These are phyloP conservation scores for Pristis pectinata DNA, from an alignment of 2,797 vertebrate species.

Conservation along the genomic window DNA sequence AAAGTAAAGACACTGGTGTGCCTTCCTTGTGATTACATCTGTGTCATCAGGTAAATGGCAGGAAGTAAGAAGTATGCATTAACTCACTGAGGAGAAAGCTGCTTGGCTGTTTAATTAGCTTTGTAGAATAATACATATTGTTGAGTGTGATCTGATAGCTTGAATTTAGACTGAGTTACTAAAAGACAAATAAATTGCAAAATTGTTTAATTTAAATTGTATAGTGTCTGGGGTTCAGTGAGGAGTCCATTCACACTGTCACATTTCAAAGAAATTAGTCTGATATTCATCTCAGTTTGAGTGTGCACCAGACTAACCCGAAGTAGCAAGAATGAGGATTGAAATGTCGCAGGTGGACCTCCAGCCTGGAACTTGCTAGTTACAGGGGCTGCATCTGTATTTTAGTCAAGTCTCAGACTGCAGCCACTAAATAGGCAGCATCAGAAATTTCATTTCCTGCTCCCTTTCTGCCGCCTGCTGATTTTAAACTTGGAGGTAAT, in stretches of 20 bases:
- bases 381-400: not conserved
- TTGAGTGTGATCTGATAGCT: not conserved
- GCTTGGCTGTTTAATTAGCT: not conserved
- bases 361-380: not conserved
- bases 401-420: not conserved
- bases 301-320: not conserved
- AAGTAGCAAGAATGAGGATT: not conserved
- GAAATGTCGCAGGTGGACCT: not conserved
- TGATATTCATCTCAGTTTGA: not conserved
- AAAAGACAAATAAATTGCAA: not conserved
- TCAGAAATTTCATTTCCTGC: not conserved
- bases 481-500: constrained; percentile 3
- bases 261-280: not conserved
- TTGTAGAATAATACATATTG: not conserved
- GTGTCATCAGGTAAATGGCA: too few species aligned
- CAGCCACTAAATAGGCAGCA: not conserved
- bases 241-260: not conserved
- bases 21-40: too few species aligned
- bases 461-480: not conserved
- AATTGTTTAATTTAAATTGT: too few species aligned
- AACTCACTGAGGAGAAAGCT: not conserved
- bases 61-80: too few species aligned
- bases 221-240: not conserved
- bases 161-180: not conserved
- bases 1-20: too few species aligned